phyloP scores from a whole-genome alignment of 2,797 vertebrate species.

The Spinus pinus region DNA sequence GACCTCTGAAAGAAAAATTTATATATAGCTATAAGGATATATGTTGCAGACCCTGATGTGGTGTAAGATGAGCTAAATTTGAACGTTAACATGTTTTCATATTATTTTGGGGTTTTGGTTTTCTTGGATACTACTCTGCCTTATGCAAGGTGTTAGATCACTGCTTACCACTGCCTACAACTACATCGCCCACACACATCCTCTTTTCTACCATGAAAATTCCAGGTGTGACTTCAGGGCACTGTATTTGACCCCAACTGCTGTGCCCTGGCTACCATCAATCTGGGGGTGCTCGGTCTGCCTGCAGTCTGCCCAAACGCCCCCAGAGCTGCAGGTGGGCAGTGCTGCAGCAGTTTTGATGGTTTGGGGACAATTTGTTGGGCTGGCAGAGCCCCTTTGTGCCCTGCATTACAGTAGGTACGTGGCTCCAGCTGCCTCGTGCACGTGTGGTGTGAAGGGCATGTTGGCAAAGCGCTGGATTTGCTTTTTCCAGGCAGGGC shows the following conservation, averaged over 20 bases:
- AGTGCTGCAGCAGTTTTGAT: background rate
- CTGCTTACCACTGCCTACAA: background rate
- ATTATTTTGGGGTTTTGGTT: background rate
- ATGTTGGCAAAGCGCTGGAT: fast-evolving
- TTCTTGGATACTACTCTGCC: background rate
- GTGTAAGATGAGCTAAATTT: background rate
- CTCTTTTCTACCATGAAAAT: background rate
- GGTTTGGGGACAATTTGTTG: background rate
- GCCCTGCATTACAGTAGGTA: background rate
- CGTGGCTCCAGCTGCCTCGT: fast-evolving
- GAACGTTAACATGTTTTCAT: fast-evolving
- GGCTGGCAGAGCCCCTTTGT: background rate
- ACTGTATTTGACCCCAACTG: background rate
- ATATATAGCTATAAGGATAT: background rate
- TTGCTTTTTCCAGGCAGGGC: background rate
- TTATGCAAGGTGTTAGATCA: background rate
- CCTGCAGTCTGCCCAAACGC: background rate
- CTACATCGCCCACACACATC: background rate
- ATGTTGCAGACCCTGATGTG: background rate
- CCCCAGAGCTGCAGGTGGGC: no score
- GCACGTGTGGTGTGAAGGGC: fast-evolving
- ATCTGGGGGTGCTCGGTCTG: background rate
- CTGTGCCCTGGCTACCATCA: fast-evolving
- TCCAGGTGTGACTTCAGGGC: background rate
- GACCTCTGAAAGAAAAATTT: background rate